Evolutionary conservation across 2,797 vertebrate genomes (phyloP).

Genomic region (Clamator glandarius): DNA sequence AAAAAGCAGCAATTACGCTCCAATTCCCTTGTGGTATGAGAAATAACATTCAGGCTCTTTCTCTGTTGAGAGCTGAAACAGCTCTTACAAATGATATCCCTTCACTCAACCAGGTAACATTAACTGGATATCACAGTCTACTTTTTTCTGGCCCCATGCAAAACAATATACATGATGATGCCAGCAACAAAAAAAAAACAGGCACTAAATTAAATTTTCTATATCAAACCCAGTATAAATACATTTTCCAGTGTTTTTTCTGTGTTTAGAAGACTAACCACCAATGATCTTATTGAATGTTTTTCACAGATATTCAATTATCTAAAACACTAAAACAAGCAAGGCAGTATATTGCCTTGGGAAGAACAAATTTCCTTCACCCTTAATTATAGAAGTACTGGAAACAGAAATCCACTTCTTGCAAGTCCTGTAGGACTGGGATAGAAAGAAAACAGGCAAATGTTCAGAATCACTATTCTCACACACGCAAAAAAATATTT

Average conservation of each 20-base stretch:
- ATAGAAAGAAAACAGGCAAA: neutral
- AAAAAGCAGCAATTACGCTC: neutral
- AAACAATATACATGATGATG: neutral
- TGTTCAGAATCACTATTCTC: neutral
- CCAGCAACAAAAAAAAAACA: constrained; percentile 20
- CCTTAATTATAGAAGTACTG: neutral
- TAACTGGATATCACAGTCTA: neutral
- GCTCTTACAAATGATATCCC: neutral
- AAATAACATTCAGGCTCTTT: neutral
- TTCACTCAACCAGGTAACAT: constrained; percentile 32
- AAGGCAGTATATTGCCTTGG: constrained; percentile 16
- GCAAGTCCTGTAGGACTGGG: neutral
- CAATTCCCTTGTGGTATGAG: neutral
- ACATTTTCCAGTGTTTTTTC: constrained; percentile 7
- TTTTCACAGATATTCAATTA: constrained; percentile 50
- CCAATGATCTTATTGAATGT: constrained; percentile 47
- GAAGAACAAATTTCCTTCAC: neutral
- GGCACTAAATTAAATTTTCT: constrained; percentile 21
- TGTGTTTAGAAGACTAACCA: constrained; percentile 40
- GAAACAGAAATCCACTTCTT: neutral
- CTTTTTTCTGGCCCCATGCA: neutral
- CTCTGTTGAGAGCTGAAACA: neutral
- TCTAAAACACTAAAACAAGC: constrained; percentile 42
- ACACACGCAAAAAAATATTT: neutral
- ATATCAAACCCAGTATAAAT: constrained; percentile 17